Percentiles rank a stretch among this genome's conserved stretches.
phyloP scores from a whole-genome alignment of 2,888 invertebrate genomes.

The Augiades crinisus region DNA sequence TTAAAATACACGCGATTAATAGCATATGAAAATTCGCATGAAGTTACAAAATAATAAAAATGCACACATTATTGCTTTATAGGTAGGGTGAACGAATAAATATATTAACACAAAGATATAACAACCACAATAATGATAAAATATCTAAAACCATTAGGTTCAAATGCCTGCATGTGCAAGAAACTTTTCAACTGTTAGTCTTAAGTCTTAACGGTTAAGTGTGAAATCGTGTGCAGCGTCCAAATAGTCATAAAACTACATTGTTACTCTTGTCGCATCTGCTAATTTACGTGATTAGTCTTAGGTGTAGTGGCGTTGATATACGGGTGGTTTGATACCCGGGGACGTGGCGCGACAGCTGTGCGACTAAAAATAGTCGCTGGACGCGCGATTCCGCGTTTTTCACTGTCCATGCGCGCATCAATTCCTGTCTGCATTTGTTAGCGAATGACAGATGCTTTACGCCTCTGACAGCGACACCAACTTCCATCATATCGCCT shows the following conservation, averaged over 20 bases:
- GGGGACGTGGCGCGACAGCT: conserved; percentile 68
- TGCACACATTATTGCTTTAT: too few relatives aligned
- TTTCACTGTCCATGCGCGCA: conserved; percentile 76
- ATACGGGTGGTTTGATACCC: conserved; percentile 52
- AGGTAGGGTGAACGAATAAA: too few relatives aligned
- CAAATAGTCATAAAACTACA: conserved; percentile 29
- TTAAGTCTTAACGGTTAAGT: too few relatives aligned
- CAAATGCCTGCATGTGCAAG: too few relatives aligned
- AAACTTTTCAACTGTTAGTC: too few relatives aligned
- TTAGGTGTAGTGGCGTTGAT: conserved; percentile 38
- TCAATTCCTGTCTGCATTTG: conserved; percentile 77
- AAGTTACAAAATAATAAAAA: too few relatives aligned
- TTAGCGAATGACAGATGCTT: conserved; percentile 78
- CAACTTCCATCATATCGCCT: conserved; percentile 26
- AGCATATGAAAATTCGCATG: too few relatives aligned
- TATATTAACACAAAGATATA: too few relatives aligned
- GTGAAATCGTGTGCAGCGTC: background rate
- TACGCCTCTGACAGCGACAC: conserved; percentile 57
- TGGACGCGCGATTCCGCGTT: conserved; percentile 74
- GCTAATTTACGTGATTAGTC: conserved; percentile 39
- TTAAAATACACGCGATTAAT: too few relatives aligned
- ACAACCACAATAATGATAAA: too few relatives aligned
- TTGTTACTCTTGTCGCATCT: conserved; percentile 22
- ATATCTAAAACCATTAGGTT: too few relatives aligned
- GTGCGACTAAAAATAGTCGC: conserved; percentile 63